Evolutionary conservation across 2,888 invertebrate genomes (phyloP).

Genomic region (Harpagoxenus sublaevis): DNA sequence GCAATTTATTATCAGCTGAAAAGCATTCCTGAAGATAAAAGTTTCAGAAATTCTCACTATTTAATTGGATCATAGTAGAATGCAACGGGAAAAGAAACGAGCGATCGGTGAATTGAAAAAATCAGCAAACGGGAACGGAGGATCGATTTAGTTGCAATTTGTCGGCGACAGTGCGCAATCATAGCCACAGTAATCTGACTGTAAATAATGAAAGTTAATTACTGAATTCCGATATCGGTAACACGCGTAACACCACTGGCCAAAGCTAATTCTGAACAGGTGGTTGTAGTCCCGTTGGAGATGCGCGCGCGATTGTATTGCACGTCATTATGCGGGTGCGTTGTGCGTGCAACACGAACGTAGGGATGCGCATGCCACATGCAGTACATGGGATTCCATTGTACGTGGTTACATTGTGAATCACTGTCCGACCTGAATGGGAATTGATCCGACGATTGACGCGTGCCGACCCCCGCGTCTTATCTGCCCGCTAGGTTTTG

Average conservation of each 20-base stretch:
- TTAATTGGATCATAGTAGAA: not conserved
- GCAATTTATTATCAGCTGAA: not conserved
- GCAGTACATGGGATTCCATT: constrained; percentile 53
- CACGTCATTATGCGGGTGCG: constrained; percentile 29
- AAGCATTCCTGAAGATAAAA: not conserved
- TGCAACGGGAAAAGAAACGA: not conserved
- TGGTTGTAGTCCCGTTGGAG: constrained; percentile 63
- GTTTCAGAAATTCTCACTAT: not conserved
- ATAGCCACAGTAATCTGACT: not conserved
- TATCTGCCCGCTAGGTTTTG: constrained; percentile 23
- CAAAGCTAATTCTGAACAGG: constrained; percentile 70
- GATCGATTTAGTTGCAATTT: not conserved
- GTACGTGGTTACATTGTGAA: constrained; percentile 9
- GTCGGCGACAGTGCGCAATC: not conserved
- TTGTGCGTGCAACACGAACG: constrained; percentile 16
- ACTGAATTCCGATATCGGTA: constrained; percentile 62
- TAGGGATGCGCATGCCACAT: constrained; percentile 37
- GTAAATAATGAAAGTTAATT: constrained; percentile 55
- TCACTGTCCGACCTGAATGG: constrained; percentile 30
- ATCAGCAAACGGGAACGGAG: not conserved
- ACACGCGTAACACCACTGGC: constrained; percentile 16
- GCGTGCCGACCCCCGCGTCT: not conserved
- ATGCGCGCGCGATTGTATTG: constrained; percentile 8
- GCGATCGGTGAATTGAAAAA: not conserved
- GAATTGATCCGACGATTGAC: constrained; percentile 33